Evolutionary conservation across 2,797 vertebrate genomes (phyloP).

Genomic region (Squalus acanthias): DNA sequence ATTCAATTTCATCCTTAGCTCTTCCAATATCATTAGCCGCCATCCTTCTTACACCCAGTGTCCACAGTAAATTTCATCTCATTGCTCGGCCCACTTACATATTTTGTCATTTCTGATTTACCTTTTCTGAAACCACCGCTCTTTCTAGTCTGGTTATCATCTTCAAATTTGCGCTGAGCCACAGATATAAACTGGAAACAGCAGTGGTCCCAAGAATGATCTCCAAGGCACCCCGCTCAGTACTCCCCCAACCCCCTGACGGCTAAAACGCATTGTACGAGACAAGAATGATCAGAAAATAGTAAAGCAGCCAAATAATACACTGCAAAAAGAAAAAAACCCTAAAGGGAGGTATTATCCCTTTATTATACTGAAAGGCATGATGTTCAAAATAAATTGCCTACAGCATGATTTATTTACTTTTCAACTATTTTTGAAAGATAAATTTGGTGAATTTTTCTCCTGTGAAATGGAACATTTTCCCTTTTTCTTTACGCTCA

Average conservation of each 20-base stretch:
- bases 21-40: neutral
- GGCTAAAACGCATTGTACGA: neutral
- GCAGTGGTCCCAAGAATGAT: too few relatives aligned
- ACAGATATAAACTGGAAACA: neutral
- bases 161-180: neutral
- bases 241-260: too few relatives aligned
- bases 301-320: neutral
- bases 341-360: neutral
- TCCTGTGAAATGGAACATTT: neutral
- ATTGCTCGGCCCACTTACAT: neutral
- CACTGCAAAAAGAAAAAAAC: neutral
- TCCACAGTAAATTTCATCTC: neutral
- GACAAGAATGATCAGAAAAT: neutral
- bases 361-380: neutral
- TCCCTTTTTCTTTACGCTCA: neutral
- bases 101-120: neutral
- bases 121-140: neutral
- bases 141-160: neutral
- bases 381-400: neutral
- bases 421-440: neutral
- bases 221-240: neutral
- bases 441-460: neutral
- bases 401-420: neutral
- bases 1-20: neutral
- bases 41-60: neutral